Conservation (phyloP, 2,113 vertebrate species). For the Sterrhoptilus dennistouni region DNA sequence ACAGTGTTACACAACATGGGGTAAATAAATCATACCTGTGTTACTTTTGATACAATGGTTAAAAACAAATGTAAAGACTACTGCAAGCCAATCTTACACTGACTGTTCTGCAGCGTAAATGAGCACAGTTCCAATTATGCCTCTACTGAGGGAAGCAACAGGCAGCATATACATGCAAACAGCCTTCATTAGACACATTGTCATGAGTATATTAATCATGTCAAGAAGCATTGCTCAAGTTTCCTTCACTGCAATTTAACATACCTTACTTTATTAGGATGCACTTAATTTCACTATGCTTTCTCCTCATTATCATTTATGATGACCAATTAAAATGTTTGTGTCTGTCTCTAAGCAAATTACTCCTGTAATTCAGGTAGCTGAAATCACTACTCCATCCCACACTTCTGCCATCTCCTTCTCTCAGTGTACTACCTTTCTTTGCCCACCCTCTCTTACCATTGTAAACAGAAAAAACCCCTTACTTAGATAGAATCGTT, state of each 20-base stretch:
- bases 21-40: not conserved
- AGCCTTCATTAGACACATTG: slow-evolving; percentile 51
- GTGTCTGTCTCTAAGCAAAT: slow-evolving; percentile 31
- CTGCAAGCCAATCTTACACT: not conserved
- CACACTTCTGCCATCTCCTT: not conserved
- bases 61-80: not conserved
- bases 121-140: not conserved
- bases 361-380: not conserved
- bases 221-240: slow-evolving; percentile 20
- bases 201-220: slow-evolving; percentile 49
- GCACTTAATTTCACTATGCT: slow-evolving; percentile 53
- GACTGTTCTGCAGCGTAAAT: not conserved
- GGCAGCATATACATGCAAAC: slow-evolving; percentile 36
- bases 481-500: not conserved
- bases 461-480: not conserved
- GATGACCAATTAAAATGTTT: slow-evolving; percentile 59
- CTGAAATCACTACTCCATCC: not conserved
- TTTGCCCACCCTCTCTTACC: not conserved
- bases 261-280: slow-evolving; percentile 51
- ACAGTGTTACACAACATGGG: fast-evolving
- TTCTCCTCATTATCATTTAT: slow-evolving; percentile 58
- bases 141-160: slow-evolving; percentile 37
- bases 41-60: not conserved
- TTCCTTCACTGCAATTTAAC: slow-evolving; percentile 48
- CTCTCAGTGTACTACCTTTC: not conserved